phyloP scores from a whole-genome alignment of 2,888 invertebrate species.

The Morinoia aosen region DNA sequence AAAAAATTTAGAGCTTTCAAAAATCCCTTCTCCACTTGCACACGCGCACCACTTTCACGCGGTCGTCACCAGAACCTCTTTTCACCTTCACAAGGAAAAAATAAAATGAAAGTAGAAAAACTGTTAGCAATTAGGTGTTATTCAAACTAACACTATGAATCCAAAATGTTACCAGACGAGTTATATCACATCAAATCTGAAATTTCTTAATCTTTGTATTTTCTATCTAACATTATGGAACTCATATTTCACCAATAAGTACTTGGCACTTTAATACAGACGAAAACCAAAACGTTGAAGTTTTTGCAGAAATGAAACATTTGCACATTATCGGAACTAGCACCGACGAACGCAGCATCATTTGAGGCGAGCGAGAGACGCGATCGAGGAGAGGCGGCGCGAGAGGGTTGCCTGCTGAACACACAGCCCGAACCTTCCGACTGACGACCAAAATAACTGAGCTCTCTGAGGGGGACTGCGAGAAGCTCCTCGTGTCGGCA shows the following conservation, averaged over 20 bases:
- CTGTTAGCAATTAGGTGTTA: too few species aligned
- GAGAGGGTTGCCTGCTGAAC: slow-evolving; percentile 31
- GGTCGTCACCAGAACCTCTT: neutral
- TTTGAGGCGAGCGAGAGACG: neutral
- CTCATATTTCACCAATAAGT: neutral
- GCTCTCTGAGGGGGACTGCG: slow-evolving; percentile 46
- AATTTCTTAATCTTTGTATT: neutral
- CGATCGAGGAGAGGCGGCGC: neutral
- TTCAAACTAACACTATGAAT: too few species aligned
- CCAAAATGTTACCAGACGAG: too few species aligned
- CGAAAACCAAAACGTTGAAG: neutral
- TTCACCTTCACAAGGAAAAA: too few species aligned
- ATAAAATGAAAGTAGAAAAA: too few species aligned
- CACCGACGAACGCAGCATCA: too few species aligned
- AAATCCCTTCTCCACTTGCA: neutral
- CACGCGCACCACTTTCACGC: neutral
- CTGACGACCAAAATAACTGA: slow-evolving; percentile 41
- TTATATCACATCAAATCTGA: neutral
- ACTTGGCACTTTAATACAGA: neutral
- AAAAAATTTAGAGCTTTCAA: neutral
- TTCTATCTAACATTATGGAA: neutral
- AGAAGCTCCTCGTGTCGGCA: neutral
- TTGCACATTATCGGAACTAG: neutral
- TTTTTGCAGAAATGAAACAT: neutral
- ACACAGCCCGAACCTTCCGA: slow-evolving; percentile 14